These are phyloP conservation scores for Planiliza haematocheilus DNA, from an alignment of 2,113 vertebrate genomes.

Conservation along the genomic window DNA sequence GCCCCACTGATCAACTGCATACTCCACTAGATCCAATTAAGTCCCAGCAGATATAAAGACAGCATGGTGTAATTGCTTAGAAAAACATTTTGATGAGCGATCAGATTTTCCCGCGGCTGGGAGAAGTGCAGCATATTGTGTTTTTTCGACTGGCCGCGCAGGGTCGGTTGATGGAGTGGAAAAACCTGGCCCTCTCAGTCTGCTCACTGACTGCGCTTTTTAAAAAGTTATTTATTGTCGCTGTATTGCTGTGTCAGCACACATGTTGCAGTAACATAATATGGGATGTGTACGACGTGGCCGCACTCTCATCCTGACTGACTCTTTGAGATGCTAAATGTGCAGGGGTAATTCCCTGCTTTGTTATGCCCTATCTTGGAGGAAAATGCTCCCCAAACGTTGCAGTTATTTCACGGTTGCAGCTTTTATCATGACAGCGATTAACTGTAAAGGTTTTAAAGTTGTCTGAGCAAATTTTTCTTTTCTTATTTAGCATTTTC, in stretches of 20 bases:
- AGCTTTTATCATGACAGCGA: too few relatives aligned
- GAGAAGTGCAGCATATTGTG: constrained; percentile 60
- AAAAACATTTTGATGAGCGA: constrained; percentile 68
- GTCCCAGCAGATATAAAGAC: constrained; percentile 53
- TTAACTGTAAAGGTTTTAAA: too few relatives aligned
- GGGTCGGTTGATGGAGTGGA: constrained; percentile 53
- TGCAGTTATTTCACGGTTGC: too few relatives aligned
- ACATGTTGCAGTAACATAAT: neutral
- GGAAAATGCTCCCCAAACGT: too few relatives aligned
- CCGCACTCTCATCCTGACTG: neutral
- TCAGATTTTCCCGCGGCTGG: constrained; percentile 38
- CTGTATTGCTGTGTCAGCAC: constrained; percentile 29
- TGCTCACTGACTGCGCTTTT: constrained; percentile 41
- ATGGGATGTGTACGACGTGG: neutral
- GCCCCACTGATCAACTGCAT: constrained; percentile 58
- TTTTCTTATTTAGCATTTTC: too few relatives aligned
- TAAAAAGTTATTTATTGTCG: constrained; percentile 27
- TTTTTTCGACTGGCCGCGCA: constrained; percentile 61
- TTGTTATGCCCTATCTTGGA: too few relatives aligned
- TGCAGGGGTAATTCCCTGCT: neutral
- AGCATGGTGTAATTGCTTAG: constrained; percentile 65
- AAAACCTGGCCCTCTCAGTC: constrained; percentile 52
- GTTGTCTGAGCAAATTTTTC: too few relatives aligned
- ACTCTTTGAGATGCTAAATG: neutral
- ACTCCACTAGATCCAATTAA: constrained; percentile 66